A percentile compares a stretch with the other conserved stretches of the same genome.
phyloP scores from a whole-genome alignment of 1,140 invertebrate species.

The Solen grandis region DNA sequence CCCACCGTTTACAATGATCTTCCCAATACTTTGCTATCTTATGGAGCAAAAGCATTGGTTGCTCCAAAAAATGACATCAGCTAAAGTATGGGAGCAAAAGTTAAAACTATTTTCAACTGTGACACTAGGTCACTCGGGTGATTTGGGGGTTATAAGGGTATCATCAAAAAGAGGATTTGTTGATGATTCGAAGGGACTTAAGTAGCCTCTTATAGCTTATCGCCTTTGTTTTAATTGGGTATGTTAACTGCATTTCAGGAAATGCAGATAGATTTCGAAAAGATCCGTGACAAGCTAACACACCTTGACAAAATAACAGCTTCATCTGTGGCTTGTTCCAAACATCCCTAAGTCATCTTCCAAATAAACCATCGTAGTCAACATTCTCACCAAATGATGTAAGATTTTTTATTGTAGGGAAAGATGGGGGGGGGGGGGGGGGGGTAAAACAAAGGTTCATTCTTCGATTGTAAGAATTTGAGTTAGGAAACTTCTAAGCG shows the following conservation, averaged over 20 bases:
- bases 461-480: constrained; percentile 19
- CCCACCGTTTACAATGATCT: constrained; percentile 39
- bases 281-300: constrained; percentile 24
- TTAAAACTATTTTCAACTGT: background rate
- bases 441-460: constrained; percentile 51
- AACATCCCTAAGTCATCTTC: background rate
- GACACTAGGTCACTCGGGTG: constrained; percentile 11
- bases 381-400: constrained; percentile 45
- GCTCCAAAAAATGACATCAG: constrained; percentile 22
- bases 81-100: constrained; percentile 48
- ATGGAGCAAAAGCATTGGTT: constrained; percentile 8
- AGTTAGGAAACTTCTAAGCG: background rate
- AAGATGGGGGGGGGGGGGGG: constrained; percentile 41
- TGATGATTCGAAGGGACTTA: constrained; percentile 28
- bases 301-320: constrained; percentile 17
- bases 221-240: constrained; percentile 14
- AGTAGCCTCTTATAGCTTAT: constrained; percentile 36
- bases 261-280: constrained; percentile 33
- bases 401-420: constrained; percentile 41
- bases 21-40: constrained; percentile 14
- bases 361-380: background rate
- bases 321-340: constrained; percentile 22
- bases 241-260: background rate
- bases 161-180: constrained; percentile 46
- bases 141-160: constrained; percentile 33